phyloP scores from a whole-genome alignment of 2,113 vertebrate species.

The Physeter macrocephalus region DNA sequence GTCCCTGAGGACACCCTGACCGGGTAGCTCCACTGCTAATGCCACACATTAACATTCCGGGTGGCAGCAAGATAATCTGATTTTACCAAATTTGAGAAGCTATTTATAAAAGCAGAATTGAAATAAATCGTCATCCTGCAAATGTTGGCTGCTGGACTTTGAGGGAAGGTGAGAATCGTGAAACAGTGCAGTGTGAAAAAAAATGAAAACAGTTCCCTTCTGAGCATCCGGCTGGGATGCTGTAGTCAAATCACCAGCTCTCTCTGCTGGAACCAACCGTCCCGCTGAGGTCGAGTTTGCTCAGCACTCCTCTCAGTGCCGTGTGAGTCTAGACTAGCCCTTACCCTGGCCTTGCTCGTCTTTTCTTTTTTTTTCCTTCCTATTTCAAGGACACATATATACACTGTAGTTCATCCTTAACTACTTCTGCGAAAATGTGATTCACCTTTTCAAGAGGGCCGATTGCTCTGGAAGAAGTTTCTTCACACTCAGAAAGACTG shows the following conservation, averaged over 20 bases:
- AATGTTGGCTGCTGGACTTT: conserved; percentile 8
- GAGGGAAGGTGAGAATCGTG: neutral
- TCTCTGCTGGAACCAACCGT: neutral
- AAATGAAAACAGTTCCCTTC: neutral
- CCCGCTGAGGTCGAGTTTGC: neutral
- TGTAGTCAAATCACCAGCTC: neutral
- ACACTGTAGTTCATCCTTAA: neutral
- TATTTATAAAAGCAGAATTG: conserved; percentile 66
- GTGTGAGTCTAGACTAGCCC: neutral
- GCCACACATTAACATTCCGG: conserved; percentile 23
- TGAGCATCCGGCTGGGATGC: neutral
- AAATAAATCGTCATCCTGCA: neutral
- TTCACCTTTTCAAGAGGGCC: neutral
- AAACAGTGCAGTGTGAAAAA: neutral
- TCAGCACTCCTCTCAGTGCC: neutral
- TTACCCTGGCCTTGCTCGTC: neutral
- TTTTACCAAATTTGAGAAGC: conserved; percentile 50
- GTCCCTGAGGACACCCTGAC: neutral
- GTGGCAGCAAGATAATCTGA: conserved; percentile 15
- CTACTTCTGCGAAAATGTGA: neutral
- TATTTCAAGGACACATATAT: neutral
- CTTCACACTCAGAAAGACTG: neutral
- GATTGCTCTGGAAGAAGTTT: neutral
- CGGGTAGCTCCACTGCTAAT: neutral
- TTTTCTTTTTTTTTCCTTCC: neutral